Conservation (phyloP, 2,888 invertebrate species). For the Venustoraphidia nigricollis region DNA sequence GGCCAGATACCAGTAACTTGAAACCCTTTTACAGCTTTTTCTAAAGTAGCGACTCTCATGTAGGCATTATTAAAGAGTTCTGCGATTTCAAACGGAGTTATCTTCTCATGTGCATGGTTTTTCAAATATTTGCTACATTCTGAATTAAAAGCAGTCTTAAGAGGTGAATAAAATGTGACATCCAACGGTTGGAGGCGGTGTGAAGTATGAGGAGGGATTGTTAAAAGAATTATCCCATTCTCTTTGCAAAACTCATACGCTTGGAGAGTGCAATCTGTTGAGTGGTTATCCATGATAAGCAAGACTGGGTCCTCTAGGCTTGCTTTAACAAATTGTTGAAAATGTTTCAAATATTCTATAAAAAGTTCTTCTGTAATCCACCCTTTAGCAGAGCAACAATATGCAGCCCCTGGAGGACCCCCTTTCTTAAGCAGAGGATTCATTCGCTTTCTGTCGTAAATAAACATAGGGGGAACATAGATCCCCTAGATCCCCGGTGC, state of each 20-base stretch:
- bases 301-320: too few relatives aligned
- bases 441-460: too few relatives aligned
- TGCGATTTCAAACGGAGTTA: conserved; percentile 6
- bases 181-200: neutral
- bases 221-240: neutral
- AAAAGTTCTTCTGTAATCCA: too few relatives aligned
- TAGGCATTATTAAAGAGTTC: conserved; percentile 5
- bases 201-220: neutral
- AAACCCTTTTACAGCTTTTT: conserved; percentile 6
- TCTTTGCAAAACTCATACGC: neutral
- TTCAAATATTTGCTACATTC: conserved; percentile 1
- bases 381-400: too few relatives aligned
- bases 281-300: neutral
- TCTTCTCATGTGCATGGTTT: conserved; percentile 4
- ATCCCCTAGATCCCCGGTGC: too few relatives aligned
- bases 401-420: too few relatives aligned
- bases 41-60: conserved; percentile 4
- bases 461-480: too few relatives aligned
- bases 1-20: conserved; percentile 2
- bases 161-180: neutral
- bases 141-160: neutral
- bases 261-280: neutral
- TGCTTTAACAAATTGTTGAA: too few relatives aligned
- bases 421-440: too few relatives aligned
- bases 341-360: too few relatives aligned